Evolutionary conservation across 2,888 invertebrate species (phyloP).

Genomic region (Oxytorus armatus): DNA sequence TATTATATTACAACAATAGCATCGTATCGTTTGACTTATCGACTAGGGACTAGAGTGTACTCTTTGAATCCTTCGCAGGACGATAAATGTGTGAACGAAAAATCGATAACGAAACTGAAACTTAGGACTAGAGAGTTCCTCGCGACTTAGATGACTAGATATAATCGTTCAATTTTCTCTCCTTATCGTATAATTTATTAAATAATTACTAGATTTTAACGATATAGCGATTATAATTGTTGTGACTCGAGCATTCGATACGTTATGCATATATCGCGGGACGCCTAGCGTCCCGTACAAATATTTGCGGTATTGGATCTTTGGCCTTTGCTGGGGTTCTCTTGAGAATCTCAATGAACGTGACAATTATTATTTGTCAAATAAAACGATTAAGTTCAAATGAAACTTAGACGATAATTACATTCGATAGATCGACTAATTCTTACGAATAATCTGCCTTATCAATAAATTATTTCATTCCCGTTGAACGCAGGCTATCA

Average conservation of each 20-base stretch:
- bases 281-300: constrained; percentile 39
- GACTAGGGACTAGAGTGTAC: constrained; percentile 82
- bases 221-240: background rate
- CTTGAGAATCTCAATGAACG: constrained; percentile 69
- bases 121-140: constrained; percentile 70
- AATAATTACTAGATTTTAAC: background rate
- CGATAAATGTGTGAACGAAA: constrained; percentile 74
- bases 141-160: constrained; percentile 56
- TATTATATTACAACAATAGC: constrained; percentile 41
- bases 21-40: constrained; percentile 72
- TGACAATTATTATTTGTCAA: constrained; percentile 67
- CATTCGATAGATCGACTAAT: background rate
- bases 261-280: too few relatives aligned
- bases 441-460: background rate
- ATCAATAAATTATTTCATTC: constrained; percentile 20
- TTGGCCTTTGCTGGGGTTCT: constrained; percentile 72
- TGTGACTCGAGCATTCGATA: too few relatives aligned
- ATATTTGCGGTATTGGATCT: constrained; percentile 55
- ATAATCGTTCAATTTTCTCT: constrained; percentile 17
- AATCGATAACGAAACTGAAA: constrained; percentile 74
- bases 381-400: constrained; percentile 57
- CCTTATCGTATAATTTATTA: constrained; percentile 13
- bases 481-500: constrained; percentile 1
- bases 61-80: constrained; percentile 77
- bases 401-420: constrained; percentile 65